Conservation (phyloP, 1,140 invertebrate species). For the Helicorthomorpha holstii region DNA sequence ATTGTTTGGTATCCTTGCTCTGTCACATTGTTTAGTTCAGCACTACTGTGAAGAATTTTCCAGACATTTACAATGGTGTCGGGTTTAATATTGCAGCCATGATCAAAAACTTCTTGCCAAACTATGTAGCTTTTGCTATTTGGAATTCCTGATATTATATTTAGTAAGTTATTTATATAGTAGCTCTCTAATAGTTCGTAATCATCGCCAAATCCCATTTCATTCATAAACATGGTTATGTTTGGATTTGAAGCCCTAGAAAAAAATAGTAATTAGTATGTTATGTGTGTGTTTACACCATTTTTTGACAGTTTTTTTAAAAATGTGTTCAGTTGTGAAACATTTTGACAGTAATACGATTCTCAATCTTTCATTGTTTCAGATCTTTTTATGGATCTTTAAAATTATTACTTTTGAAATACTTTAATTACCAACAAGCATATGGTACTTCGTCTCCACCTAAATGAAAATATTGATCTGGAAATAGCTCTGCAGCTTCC, state of each 20-base stretch:
- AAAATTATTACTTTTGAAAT: too few relatives aligned
- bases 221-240: constrained; percentile 50
- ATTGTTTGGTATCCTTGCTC: constrained; percentile 40
- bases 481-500: constrained; percentile 50
- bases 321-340: too few relatives aligned
- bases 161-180: constrained; percentile 46
- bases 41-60: constrained; percentile 18
- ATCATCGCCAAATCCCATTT: constrained; percentile 30
- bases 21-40: constrained; percentile 27
- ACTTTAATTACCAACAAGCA: constrained; percentile 52
- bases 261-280: constrained; percentile 10
- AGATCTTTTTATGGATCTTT: too few relatives aligned
- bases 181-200: constrained; percentile 43
- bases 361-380: too few relatives aligned
- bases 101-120: constrained; percentile 84
- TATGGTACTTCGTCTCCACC: constrained; percentile 83
- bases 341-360: too few relatives aligned
- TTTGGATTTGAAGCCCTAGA: constrained; percentile 52
- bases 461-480: constrained; percentile 61
- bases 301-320: too few relatives aligned
- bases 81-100: constrained; percentile 38
- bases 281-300: constrained; percentile 5
- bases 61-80: constrained; percentile 33
- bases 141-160: constrained; percentile 23
- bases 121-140: constrained; percentile 46